These are phyloP conservation scores for Athalia circularis DNA, from an alignment of 2,888 invertebrate species.

Conservation along the genomic window DNA sequence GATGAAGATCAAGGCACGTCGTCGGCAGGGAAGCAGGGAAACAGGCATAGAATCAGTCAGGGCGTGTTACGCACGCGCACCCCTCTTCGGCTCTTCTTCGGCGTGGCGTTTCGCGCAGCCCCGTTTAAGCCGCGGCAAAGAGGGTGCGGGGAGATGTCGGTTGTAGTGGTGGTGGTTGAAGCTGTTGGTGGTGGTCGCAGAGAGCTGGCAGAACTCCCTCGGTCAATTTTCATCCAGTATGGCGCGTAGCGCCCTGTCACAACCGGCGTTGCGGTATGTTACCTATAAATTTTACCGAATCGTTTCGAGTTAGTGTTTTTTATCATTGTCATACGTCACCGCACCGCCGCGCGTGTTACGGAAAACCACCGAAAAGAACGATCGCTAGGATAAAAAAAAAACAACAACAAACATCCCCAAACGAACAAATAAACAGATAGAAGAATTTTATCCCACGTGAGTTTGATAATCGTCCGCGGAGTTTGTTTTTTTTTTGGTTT, in stretches of 20 bases:
- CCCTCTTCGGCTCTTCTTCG: constrained; percentile 49
- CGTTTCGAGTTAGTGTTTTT: background rate
- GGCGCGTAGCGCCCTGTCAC: constrained; percentile 70
- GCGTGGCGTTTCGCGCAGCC: constrained; percentile 32
- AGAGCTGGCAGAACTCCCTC: constrained; percentile 57
- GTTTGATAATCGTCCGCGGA: background rate
- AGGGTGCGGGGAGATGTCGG: background rate
- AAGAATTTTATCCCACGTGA: background rate
- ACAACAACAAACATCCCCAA: background rate
- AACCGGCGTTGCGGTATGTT: constrained; percentile 57
- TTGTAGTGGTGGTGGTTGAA: constrained; percentile 28
- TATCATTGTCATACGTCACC: background rate
- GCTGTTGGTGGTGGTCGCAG: constrained; percentile 28
- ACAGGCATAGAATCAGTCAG: background rate
- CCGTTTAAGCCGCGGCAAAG: constrained; percentile 6
- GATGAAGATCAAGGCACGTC: constrained; percentile 48
- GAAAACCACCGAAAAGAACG: no score
- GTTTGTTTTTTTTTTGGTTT: no score
- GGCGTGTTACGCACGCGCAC: constrained; percentile 46
- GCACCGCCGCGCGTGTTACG: no score
- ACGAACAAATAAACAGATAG: background rate
- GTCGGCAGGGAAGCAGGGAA: background rate
- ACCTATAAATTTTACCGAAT: background rate
- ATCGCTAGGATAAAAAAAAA: no score
- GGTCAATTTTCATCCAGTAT: constrained; percentile 72